Conservation (phyloP, 2,797 vertebrate genomes). For the Characodon lateralis region DNA sequence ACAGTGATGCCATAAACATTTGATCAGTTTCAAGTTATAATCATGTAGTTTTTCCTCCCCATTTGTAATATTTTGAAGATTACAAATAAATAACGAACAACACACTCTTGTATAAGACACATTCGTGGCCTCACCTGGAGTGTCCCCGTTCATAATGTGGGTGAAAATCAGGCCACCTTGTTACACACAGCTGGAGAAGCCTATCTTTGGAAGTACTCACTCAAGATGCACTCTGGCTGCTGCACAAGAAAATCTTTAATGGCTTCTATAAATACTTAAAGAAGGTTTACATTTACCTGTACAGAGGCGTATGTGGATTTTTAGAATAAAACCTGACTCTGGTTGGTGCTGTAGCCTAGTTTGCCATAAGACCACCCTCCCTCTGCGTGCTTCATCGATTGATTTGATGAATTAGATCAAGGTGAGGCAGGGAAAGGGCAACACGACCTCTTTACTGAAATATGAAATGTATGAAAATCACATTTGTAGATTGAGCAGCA, state of each 20-base stretch:
- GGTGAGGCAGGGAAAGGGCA: slow-evolving; percentile 49
- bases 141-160: slow-evolving; percentile 48
- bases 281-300: slow-evolving; percentile 29
- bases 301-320: slow-evolving; percentile 28
- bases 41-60: background rate
- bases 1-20: background rate
- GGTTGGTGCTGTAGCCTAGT: slow-evolving; percentile 24
- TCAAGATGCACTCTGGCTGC: slow-evolving; percentile 20
- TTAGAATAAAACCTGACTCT: slow-evolving; percentile 33
- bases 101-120: background rate
- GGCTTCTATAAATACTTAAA: slow-evolving; percentile 51
- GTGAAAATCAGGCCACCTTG: slow-evolving; percentile 54
- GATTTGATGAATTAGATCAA: slow-evolving; percentile 43
- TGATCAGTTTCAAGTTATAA: background rate
- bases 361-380: slow-evolving; percentile 35
- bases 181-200: slow-evolving; percentile 44
- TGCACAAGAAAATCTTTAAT: slow-evolving; percentile 50
- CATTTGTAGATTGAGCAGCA: background rate
- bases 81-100: background rate
- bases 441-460: slow-evolving; percentile 22
- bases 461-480: background rate
- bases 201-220: slow-evolving; percentile 46
- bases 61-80: background rate
- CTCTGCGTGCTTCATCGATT: slow-evolving; percentile 29
- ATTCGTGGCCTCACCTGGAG: slow-evolving; percentile 10